Evolutionary conservation across 1,140 invertebrate genomes (phyloP), one percentile per base, ranked within the genome.

Genomic region (Microplitis mediator): DNA sequence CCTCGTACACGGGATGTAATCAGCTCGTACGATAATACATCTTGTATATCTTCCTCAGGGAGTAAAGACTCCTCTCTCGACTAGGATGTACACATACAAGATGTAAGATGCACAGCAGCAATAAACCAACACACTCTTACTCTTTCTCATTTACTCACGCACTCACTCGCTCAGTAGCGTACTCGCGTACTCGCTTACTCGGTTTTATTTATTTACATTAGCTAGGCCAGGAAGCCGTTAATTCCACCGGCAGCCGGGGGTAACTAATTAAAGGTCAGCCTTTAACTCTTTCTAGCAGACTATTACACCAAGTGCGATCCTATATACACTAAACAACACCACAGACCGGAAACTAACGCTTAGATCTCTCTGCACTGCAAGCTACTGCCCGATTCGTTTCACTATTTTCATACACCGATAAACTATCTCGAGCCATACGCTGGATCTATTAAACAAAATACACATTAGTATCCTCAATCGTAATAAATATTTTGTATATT

Each of bases 231-330:
- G 82, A 83, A 84, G 82, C 81, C 76, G 81, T 84, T 84, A 77
- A 80, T 84, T 82, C 76, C 75, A 32, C 76, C 50, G 63, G 69
- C 80, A 75, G 77, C 75, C 71, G 69, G 79, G 74, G 78, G 80
- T 79, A 83, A 82, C 80, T 84, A 84, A 84, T 84, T 83, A 82
- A 83, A 84, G 83, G 81, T 84, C 83, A 82, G 67, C 72, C 72
- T 58, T 58, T 58, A 58, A 58, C 14, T 58, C 23, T 58, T 58
- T 11, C 23, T 31, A 23, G 23, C 39, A 58, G 56, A 58, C 56
- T 31, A 58, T 58, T 58, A 31, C 56, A 58, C 14, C 16, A 58
- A 58, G 23, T 58, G 56, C 56, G 39, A 45, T 45, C 3, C 39
- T 45, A 45, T 45, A 45, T 45, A 45, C 39, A 45, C 39, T 45